These are phyloP conservation scores for Forbesichthys agassizii DNA, from an alignment of 2,113 vertebrate species.

Conservation along the genomic window DNA sequence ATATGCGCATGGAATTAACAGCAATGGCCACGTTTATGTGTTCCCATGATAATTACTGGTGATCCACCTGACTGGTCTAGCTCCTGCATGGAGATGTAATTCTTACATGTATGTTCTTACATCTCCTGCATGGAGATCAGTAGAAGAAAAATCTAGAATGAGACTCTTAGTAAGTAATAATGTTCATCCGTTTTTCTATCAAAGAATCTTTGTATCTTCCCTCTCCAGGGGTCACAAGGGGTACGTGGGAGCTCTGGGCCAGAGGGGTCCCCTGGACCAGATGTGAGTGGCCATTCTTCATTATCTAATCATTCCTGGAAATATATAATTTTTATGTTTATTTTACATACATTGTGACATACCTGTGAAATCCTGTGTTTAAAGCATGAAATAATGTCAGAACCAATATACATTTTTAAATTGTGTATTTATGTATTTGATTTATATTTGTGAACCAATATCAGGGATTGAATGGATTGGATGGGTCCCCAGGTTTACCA, in stretches of 20 bases:
- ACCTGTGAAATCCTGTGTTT: background rate
- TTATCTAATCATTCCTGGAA: background rate
- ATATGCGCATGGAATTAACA: too few relatives aligned
- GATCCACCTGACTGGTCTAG: too few relatives aligned
- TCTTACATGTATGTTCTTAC: too few relatives aligned
- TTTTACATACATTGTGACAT: too few relatives aligned
- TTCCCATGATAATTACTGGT: too few relatives aligned
- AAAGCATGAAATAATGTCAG: background rate
- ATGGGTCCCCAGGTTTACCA: conserved; percentile 71
- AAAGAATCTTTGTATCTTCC: conserved; percentile 18
- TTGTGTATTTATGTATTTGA: background rate
- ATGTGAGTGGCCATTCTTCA: conserved; percentile 72
- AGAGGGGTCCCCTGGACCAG: conserved; percentile 76
- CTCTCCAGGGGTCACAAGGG: conserved; percentile 77
- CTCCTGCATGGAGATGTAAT: too few relatives aligned
- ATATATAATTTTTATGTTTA: background rate
- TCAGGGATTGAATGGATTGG: conserved; percentile 82
- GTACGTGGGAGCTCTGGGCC: conserved; percentile 74
- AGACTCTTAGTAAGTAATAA: background rate
- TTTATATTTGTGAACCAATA: conserved; percentile 16
- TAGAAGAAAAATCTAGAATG: background rate
- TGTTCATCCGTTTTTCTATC: background rate
- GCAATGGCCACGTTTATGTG: too few relatives aligned
- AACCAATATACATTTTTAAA: background rate
- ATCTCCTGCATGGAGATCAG: too few relatives aligned